Evolutionary conservation across 2,113 vertebrate species (phyloP), one percentile per base, ranked within the genome.

Genomic region (Odocoileus hemionus): DNA sequence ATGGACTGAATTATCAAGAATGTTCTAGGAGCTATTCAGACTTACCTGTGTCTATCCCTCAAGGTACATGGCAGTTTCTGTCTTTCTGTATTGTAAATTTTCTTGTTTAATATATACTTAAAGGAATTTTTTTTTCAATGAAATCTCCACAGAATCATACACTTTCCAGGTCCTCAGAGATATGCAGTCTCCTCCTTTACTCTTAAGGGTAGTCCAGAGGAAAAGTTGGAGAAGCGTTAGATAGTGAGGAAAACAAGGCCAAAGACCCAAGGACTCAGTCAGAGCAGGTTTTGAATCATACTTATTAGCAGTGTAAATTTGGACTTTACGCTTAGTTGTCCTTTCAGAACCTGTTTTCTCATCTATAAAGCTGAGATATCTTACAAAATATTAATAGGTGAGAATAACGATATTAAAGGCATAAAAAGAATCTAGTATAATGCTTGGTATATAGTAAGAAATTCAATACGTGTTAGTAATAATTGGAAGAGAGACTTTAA

Each of bases 1-100:
- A 78, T 67, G 21, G 61, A 67, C n/a, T 83, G 39, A 97, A 43
- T 96, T 57, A 94, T 94, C 45, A 91, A 70, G 30, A 91, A 57
- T 2, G 4, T 94, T 83, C 95, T 64, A 58, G 78, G 64, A 94
- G 16, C 67, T 96, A 84, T 78, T 94, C 50, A 97, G 21, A 89
- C 39, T 26, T 92, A 45, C 23, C 50, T 91, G 1, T 86, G n/a
- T 74, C 33, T 95, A 87, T 82, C 45, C 45, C 39, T 94, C 55
- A 39, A 97, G 50, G 26, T 87, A 61, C 89, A 30, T 94, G 61
- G 43, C 64, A 94, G 23, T 94, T 96, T 96, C 57, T 82, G 1
- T 74, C 70, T 78, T 96, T 87, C 28, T 94, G 16, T 45, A 85
- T 83, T 92, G 12, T 52, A 89, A 84, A 39, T 84, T 60, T 87